phyloP scores from a whole-genome alignment of 2,888 invertebrate species.

The Yponomeuta cagnagella region DNA sequence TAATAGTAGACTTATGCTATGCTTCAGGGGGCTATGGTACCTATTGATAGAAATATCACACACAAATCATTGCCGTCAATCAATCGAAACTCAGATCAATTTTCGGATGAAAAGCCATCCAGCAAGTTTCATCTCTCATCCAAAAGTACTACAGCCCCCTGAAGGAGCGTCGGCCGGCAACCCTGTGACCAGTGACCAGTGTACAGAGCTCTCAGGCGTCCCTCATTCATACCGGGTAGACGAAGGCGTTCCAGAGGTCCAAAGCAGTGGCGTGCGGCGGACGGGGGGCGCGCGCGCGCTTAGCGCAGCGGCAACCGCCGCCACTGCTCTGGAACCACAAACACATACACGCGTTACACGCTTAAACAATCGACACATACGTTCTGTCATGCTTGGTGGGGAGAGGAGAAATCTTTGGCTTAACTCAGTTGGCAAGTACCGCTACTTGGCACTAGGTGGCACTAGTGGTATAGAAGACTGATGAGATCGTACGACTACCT shows the following conservation, averaged over 20 bases:
- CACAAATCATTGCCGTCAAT: neutral
- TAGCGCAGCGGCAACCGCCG: constrained; percentile 74
- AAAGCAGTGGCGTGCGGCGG: constrained; percentile 83
- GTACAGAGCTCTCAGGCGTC: constrained; percentile 6
- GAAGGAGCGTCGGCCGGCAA: constrained; percentile 1
- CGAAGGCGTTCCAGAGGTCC: constrained; percentile 80
- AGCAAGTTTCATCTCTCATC: neutral
- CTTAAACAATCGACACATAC: constrained; percentile 32
- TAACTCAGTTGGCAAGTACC: neutral
- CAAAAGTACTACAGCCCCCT: neutral
- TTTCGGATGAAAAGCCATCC: neutral
- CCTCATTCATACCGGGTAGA: constrained; percentile 78
- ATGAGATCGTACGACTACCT: neutral
- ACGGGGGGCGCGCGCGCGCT: constrained; percentile 78
- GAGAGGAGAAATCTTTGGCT: constrained; percentile 15
- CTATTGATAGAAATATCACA: neutral
- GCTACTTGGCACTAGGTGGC: constrained; percentile 13
- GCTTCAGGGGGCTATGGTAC: neutral
- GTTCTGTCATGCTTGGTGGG: constrained; percentile 20
- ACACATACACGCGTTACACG: constrained; percentile 65
- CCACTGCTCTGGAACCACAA: constrained; percentile 78
- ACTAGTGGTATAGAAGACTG: neutral
- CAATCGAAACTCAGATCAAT: neutral
- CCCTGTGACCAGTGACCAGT: constrained; percentile 2
- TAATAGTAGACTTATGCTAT: neutral